Evolutionary conservation across 2,113 vertebrate genomes (phyloP), one percentile per base, ranked within the genome.

Genomic region (Nipponia nippon): DNA sequence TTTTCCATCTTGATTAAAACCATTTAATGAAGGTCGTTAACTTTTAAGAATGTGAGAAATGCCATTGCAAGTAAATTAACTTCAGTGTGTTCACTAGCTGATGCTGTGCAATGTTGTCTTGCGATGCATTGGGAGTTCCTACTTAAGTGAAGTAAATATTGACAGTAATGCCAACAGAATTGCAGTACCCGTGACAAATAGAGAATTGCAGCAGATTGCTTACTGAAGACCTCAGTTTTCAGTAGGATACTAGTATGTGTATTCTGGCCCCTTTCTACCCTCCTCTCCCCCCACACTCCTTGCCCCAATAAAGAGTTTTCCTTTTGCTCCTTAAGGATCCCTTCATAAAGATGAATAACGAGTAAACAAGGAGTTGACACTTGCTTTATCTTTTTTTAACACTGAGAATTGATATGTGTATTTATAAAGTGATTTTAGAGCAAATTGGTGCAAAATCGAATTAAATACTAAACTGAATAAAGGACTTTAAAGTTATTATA

Each of bases 1-100:
- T 88, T 94, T 96, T 83, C 81, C 25, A 42, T 81, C 86, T 96
- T 95, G 84, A 95, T 97, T 97, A 96, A 93, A 90, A 40, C 30
- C n/a, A 17, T 91, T 94, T 96, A 89, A 87, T 91, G 84, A 52
- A 92, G 81, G 67, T 83, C 87, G n/a, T 93, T 93, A 83, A 87
- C 40, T 94, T 93, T 67, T 82, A 78, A 91, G 84, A 78, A 67
- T 6, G 3, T 81, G 87, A 90, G 58, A 85, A 89, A 89, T 83
- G 46, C 44, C 58, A 36, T 95, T 87, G 75, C 75, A 95, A 97
- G 58, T 90, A 90, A 92, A 96, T 93, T 69, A 80, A 67, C 56
- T 77, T 85, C 38, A 73, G n/a, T 23, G 6, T 76, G 18, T 65
- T 96, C 67, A 16, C 44, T 66, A 42, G 46, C 25, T 46, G 75